A percentile compares a stretch with the other conserved stretches of the same genome.
Conservation (phyloP, 2,888 invertebrate genomes). For the Halictus ligatus region DNA sequence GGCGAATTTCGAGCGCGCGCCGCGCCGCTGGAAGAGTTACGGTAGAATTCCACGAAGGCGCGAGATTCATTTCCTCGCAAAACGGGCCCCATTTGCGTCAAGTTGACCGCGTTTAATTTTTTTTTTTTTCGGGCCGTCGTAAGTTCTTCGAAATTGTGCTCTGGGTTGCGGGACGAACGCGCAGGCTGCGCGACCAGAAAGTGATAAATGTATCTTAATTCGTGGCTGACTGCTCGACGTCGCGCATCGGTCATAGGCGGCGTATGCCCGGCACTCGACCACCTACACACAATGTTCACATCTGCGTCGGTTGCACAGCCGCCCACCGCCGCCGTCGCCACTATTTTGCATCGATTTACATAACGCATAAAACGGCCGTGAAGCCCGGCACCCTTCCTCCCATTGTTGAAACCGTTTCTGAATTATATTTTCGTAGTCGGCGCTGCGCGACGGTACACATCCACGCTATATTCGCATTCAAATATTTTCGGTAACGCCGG, state of each 20-base stretch:
- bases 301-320: constrained; percentile 25
- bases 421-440: constrained; percentile 77
- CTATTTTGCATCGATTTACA: constrained; percentile 84
- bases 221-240: constrained; percentile 43
- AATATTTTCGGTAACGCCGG: constrained; percentile 79
- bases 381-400: constrained; percentile 48
- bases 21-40: neutral
- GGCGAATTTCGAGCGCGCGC: neutral
- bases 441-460: constrained; percentile 35
- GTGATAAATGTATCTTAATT: constrained; percentile 62
- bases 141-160: constrained; percentile 45
- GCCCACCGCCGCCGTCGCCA: constrained; percentile 32
- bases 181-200: constrained; percentile 2
- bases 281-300: constrained; percentile 34
- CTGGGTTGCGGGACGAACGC: neutral
- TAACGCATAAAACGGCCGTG: constrained; percentile 80
- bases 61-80: constrained; percentile 20
- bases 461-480: constrained; percentile 78
- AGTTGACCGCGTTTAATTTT: constrained; percentile 26
- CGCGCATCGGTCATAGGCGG: constrained; percentile 30
- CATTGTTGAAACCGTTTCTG: constrained; percentile 80
- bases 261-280: constrained; percentile 13
- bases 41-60: constrained; percentile 21
- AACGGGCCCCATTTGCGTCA: neutral
- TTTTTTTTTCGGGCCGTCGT: neutral